Evolutionary conservation across 2,888 invertebrate genomes (phyloP), one percentile per base, ranked within the genome.

Genomic region (Sinodicranocentrus sp.): DNA sequence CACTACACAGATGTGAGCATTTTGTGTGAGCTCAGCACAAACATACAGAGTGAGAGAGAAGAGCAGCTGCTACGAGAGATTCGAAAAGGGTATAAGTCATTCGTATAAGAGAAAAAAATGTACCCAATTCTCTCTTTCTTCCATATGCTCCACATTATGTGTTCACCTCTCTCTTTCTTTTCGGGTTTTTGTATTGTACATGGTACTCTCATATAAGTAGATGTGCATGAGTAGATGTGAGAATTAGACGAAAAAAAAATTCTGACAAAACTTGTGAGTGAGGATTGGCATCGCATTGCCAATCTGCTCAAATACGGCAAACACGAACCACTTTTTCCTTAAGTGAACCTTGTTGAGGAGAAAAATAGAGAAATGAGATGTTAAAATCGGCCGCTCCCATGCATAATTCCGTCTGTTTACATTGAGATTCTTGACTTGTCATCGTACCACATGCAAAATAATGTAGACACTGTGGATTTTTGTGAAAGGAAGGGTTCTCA

Each of bases 61-160:
- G 57, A 57, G 57, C 57, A 57, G 57, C 57, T 57, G 57, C 57
- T 57, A 23, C 19, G 17, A 61, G 39, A 39, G 39, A 39, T 89
- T 89, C n/a, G 39, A 61, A 61, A 59, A 28, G 33, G 33, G 33
- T 61, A n/a, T 33, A 61, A 61, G 26, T 61, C 26, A 61, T 61
- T n/a, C n/a, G n/a, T n/a, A n/a, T n/a, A n/a, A n/a, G n/a, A n/a
- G n/a, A n/a, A n/a, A n/a, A n/a, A n/a, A n/a, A n/a, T n/a, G n/a
- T n/a, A n/a, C n/a, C n/a, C n/a, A n/a, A n/a, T n/a, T n/a, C n/a
- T n/a, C n/a, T n/a, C n/a, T n/a, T n/a, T n/a, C n/a, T 1, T 61
- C 33, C 39, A 13, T 39, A 39, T 39, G 6, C 6, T 39, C 39
- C 39, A 39, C 39, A 39, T 39, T 8, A 39, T 39, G 13, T 39